phyloP scores from a whole-genome alignment of 2,113 vertebrate species.

The Noturus placidus region DNA sequence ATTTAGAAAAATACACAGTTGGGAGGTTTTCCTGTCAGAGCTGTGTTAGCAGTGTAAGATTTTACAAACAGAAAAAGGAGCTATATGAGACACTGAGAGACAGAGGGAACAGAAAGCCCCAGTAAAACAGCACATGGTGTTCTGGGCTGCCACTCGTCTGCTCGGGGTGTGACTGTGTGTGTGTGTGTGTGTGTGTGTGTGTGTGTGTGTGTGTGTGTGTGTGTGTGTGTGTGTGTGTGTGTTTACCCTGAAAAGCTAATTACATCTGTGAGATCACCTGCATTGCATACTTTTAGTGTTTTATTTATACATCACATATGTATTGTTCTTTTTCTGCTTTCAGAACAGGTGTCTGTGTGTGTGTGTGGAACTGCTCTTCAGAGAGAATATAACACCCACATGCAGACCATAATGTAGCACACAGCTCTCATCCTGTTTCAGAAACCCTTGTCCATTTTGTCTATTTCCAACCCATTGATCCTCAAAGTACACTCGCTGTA shows the following conservation, averaged over 20 bases:
- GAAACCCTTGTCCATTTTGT: not conserved
- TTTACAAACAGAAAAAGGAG: not conserved
- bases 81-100: not conserved
- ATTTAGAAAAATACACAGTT: constrained; percentile 25
- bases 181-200: constrained; percentile 15
- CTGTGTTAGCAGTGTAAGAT: not conserved
- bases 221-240: not conserved
- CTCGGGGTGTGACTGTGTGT: not conserved
- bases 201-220: not conserved
- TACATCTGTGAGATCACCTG: not conserved
- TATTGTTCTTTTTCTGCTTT: not conserved
- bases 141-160: constrained; percentile 13
- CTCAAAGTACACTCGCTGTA: not conserved
- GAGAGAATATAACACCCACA: not conserved
- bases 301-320: not conserved
- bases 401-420: not conserved
- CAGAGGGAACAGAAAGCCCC: constrained; percentile 32
- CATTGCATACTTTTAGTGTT: not conserved
- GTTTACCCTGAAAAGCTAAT: not conserved
- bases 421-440: not conserved
- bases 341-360: not conserved
- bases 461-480: not conserved
- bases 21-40: not conserved
- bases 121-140: constrained; percentile 35
- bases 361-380: not conserved